Conservation (phyloP, 53 echinoderm and acorn worm species). For the Hippasteria phrygiana region DNA sequence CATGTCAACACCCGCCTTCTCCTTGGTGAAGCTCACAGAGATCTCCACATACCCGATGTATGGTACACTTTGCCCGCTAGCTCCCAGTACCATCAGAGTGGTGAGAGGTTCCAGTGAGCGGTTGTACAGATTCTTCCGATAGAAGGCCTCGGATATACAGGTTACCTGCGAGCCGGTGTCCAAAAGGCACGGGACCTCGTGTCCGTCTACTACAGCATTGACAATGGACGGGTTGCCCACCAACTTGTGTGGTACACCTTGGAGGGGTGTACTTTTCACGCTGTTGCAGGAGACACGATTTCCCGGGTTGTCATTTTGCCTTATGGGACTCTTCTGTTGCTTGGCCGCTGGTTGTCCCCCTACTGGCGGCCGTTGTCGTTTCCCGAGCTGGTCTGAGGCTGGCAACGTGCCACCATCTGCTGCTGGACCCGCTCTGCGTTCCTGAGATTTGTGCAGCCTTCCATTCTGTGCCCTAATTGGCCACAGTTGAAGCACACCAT, state of each 20-base stretch:
- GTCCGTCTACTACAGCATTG: constrained; percentile 48
- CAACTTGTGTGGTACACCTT: constrained; percentile 45
- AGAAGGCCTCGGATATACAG: constrained; percentile 58
- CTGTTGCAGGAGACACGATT: not conserved
- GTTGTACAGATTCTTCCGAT: constrained; percentile 43
- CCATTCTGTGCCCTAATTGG: constrained; percentile 57
- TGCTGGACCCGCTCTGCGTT: constrained; percentile 60
- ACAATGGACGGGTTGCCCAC: constrained; percentile 50
- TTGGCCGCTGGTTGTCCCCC: constrained; percentile 56
- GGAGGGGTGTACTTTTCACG: not conserved
- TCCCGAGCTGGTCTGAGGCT: constrained; percentile 57
- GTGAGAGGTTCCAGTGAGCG: constrained; percentile 41
- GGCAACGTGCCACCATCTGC: constrained; percentile 27
- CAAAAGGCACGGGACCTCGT: constrained; percentile 37
- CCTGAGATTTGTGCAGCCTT: constrained; percentile 27
- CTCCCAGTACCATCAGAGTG: constrained; percentile 54
- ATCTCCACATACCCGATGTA: constrained; percentile 66
- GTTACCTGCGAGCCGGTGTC: constrained; percentile 82
- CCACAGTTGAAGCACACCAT: constrained; percentile 75
- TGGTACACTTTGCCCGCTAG: constrained; percentile 66
- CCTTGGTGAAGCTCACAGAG: not conserved
- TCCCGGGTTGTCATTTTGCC: not conserved
- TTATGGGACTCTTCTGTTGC: not conserved
- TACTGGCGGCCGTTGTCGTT: constrained; percentile 62
- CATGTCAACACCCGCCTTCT: constrained; percentile 46